Base-by-base conservation (phyloP, 2,113 vertebrate species). In the Furnarius figulus region DNA sequence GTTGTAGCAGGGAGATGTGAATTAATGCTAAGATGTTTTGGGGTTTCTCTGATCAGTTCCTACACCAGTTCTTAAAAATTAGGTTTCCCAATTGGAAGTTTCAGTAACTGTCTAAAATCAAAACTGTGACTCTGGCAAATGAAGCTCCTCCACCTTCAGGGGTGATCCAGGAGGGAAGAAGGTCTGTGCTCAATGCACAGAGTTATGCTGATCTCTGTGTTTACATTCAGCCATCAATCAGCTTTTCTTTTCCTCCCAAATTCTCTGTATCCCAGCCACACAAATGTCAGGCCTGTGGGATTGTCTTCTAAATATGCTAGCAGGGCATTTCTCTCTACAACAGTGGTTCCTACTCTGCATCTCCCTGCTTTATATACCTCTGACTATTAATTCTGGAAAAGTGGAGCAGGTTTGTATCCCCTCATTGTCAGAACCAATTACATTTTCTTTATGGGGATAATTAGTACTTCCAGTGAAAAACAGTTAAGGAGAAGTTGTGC, bases 401-500 rank as follows among this genome's bases (percentile, higher is more conserved):
- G 37, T 12, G 50, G 56, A 90, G 24, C 79, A 78, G 50, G n/a
- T 71, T 92, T 78, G 8, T 75, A 12, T 81, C 23, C 10, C 12
- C 24, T 84, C 42, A 46, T 58, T 23, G 14, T 55, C 87, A 80
- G 37, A 89, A 76, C 37, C 24, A 52, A 16, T 87, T 82, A 73
- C 8, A 7, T 81, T 59, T 67, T 65, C 25, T 83, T 83, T 31
- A 35, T 70, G 58, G 50, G 14, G 62, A 9, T 66, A 79, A 88
- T 67, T 53, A 47, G 20, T 52, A 14, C 42, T 70, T 49, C 28
- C 62, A 33, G 35, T n/a, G n/a, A 59, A 61, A 72, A 49, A 6
- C 68, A 65, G n/a, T 27, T 55, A 37, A 71, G 65, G 68, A 44
- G 20, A 6, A 10, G 5, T 30, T 82, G 66, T 0, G 0, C 31